Base-by-base conservation (phyloP, 2,113 vertebrate genomes). In the Cisticola juncidis region DNA sequence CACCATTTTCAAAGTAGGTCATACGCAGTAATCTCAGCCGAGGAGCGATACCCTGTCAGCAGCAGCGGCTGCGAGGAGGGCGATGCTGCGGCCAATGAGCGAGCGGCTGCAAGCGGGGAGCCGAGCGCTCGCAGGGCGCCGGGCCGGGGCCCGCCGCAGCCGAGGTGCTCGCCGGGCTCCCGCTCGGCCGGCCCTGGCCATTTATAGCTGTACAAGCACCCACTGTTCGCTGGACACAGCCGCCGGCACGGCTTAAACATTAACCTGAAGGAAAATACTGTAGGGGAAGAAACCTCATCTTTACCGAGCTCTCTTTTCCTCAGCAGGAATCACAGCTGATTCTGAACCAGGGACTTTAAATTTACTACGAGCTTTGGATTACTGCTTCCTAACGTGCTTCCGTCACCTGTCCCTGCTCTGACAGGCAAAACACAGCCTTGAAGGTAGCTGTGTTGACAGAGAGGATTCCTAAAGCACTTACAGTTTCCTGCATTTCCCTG, bases 1-100 rank as follows among this genome's bases (percentile, higher is more conserved):
- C 97, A 97, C 96, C 96, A 38, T 96, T 97, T 97, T 97, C 97
- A 96, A 98, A 98, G 98, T 98, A 98, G 98, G 98, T 98, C 98
- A 98, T 36, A 96, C 3, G 71, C 94, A 97, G 97, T 92, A 94
- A 95, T 97, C 95, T 97, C 97, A 54, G 96, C 73, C 13, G 95
- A 91, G 96, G 93, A 96, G 95, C 96, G 95, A 90, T 24, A 88
- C 42, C 40, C 90, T 85, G 94, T 96, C 97, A 92, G 97, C 94
- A 68, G 77, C 96, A 76, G 92, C 14, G 57, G 84, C 58, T 73
- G 96, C 79, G 56, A 91, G 94, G 88, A 95, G 90, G 95, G 96
- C 26, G 83, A 91, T 69, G 77, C 79, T 61, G 17, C 90, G 62
- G 23, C 95, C 97, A 92, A 88, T 81, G 45, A 53, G 62, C 35